Evolutionary conservation across 2,797 vertebrate genomes (phyloP).

Genomic region (Masticophis lateralis): DNA sequence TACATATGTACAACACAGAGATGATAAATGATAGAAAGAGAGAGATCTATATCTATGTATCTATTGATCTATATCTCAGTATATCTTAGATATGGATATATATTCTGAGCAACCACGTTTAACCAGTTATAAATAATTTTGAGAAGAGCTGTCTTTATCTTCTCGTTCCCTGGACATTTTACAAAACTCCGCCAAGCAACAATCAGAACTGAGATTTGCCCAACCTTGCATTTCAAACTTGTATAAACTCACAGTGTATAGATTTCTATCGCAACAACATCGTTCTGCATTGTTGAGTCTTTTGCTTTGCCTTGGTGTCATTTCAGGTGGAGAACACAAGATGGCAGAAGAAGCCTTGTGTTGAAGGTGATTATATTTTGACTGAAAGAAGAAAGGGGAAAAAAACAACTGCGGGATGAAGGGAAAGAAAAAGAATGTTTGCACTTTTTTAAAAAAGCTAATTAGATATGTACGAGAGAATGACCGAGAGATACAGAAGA

Average conservation of each 20-base stretch:
- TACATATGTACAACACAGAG: too few species aligned
- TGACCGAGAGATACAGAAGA: not conserved
- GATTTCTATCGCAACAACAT: not conserved
- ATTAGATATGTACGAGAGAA: not conserved
- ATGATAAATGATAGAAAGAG: not conserved
- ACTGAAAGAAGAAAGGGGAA: not conserved
- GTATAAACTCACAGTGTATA: not conserved
- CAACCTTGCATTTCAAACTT: not conserved
- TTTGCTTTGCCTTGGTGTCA: not conserved
- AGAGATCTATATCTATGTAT: not conserved
- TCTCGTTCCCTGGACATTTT: not conserved
- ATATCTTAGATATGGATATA: not conserved
- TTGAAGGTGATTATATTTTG: not conserved
- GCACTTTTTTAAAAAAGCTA: not conserved
- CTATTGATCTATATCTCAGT: not conserved
- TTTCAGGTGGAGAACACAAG: constrained; percentile 64
- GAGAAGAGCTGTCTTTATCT: too few species aligned
- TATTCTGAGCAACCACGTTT: not conserved
- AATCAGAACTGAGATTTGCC: not conserved
- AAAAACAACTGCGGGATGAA: not conserved
- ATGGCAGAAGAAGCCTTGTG: constrained; percentile 66
- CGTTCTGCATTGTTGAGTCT: not conserved
- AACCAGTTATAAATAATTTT: not conserved
- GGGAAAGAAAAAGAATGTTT: not conserved
- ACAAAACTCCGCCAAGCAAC: not conserved